phyloP scores from a whole-genome alignment of 2,888 invertebrate species.

The Lordiphosa andalusiaca region DNA sequence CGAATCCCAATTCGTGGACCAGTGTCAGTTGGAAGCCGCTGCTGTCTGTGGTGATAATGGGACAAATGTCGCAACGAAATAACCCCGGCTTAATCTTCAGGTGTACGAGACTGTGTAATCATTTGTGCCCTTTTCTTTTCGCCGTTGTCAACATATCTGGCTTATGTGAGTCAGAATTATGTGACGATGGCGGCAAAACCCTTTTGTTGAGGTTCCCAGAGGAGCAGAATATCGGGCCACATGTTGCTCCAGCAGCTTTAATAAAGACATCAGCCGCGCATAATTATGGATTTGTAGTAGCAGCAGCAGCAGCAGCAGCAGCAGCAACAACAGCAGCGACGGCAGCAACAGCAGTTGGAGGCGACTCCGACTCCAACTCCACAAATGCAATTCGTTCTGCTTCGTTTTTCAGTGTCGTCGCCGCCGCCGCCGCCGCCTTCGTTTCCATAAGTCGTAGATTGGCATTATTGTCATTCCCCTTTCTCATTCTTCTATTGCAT shows the following conservation, averaged over 20 bases:
- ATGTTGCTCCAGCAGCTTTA: slow-evolving; percentile 67
- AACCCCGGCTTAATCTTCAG: slow-evolving; percentile 78
- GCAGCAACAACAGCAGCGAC: slow-evolving; percentile 38
- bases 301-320: slow-evolving; percentile 46
- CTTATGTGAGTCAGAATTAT: slow-evolving; percentile 76
- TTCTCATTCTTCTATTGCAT: slow-evolving; percentile 39
- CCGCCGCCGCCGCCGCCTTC: slow-evolving; percentile 1
- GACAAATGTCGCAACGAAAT: slow-evolving; percentile 69
- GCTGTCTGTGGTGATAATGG: slow-evolving; percentile 73
- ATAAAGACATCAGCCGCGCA: slow-evolving; percentile 78
- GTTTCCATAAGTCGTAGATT: slow-evolving; percentile 77
- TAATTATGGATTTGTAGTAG: slow-evolving; percentile 77
- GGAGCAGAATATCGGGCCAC: slow-evolving; percentile 44
- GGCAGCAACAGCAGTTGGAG: slow-evolving; percentile 15
- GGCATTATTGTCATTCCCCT: slow-evolving; percentile 77
- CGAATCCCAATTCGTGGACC: neutral
- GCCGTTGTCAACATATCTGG: slow-evolving; percentile 79
- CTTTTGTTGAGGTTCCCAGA: slow-evolving; percentile 61
- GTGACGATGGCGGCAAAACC: slow-evolving; percentile 58
- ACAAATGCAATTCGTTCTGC: slow-evolving; percentile 76
- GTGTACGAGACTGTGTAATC: slow-evolving; percentile 55
- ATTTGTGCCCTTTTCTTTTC: slow-evolving; percentile 76
- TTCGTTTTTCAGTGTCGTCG: slow-evolving; percentile 66
- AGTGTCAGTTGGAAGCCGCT: slow-evolving; percentile 67
- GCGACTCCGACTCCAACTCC: slow-evolving; percentile 19